A percentile compares a stretch with the other conserved stretches of the same genome.
phyloP scores from a whole-genome alignment of 2,113 vertebrate genomes.

The Cebus imitator region DNA sequence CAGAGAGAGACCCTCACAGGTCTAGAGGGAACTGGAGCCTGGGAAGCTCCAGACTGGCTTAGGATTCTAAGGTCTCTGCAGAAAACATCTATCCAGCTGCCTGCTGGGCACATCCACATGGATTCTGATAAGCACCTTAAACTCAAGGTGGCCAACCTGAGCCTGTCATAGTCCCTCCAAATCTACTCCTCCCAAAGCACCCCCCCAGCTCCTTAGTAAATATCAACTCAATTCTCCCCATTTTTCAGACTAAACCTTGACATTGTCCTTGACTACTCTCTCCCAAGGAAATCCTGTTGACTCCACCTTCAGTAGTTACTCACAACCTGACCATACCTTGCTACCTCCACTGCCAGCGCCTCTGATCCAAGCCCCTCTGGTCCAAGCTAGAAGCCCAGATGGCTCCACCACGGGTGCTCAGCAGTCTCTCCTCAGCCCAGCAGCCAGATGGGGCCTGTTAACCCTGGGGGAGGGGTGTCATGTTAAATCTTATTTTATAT shows the following conservation, averaged over 20 bases:
- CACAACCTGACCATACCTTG: not conserved
- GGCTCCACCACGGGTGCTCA: not conserved
- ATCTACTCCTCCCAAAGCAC: not conserved
- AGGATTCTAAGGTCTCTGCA: not conserved
- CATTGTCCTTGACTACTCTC: not conserved
- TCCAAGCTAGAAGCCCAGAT: too few relatives aligned
- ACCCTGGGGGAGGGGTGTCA: too few relatives aligned
- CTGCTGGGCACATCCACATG: too few relatives aligned
- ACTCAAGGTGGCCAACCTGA: not conserved
- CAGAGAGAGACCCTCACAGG: rapidly evolving
- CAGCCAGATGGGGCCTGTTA: not conserved
- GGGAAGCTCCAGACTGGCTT: not conserved
- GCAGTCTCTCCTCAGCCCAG: not conserved
- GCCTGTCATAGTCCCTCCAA: not conserved
- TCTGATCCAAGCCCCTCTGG: not conserved
- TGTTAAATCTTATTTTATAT: not conserved
- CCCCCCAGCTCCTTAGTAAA: too few relatives aligned
- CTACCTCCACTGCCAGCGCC: not conserved
- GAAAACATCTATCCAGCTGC: not conserved
- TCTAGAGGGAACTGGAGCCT: too few relatives aligned
- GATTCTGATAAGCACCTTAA: not conserved
- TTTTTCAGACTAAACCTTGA: not conserved
- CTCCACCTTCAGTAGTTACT: too few relatives aligned
- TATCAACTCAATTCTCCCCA: not conserved
- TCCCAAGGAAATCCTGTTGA: not conserved